These are phyloP conservation scores for Cataglyphis hispanica DNA, from an alignment of 1,140 invertebrate genomes.

Conservation along the genomic window DNA sequence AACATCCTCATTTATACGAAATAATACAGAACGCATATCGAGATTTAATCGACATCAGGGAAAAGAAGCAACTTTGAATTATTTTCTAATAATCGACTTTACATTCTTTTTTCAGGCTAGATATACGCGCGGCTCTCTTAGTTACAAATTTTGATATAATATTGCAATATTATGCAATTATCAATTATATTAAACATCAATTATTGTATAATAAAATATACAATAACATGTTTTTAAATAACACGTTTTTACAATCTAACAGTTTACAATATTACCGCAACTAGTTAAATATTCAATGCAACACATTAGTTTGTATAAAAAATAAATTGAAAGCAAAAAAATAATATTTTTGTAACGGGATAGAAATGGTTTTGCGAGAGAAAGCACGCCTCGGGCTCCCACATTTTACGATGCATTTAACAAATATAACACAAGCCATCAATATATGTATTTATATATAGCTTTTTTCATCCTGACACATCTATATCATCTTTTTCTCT, in stretches of 20 bases:
- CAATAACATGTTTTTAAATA: not conserved
- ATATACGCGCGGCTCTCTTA: not conserved
- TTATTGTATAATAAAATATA: not conserved
- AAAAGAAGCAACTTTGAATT: too few relatives aligned
- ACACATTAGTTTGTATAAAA: slow-evolving; percentile 36
- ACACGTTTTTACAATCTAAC: not conserved
- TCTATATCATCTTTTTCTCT: not conserved
- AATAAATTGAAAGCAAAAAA: slow-evolving; percentile 37
- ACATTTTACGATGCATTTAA: slow-evolving; percentile 55
- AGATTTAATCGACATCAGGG: too few relatives aligned
- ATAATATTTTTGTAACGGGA: slow-evolving; percentile 33
- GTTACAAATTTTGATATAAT: not conserved
- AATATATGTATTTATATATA: slow-evolving; percentile 8
- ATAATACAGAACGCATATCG: too few relatives aligned
- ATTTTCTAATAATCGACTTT: too few relatives aligned
- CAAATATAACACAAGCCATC: slow-evolving; percentile 48
- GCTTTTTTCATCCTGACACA: slow-evolving; percentile 20
- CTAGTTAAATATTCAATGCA: not conserved
- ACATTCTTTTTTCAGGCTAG: too few relatives aligned
- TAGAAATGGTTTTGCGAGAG: not conserved
- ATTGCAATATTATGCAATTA: not conserved
- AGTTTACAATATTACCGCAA: slow-evolving; percentile 9
- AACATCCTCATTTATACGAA: not conserved
- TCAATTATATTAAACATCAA: not conserved
- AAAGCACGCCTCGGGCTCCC: not conserved